Evolutionary conservation across 2,888 invertebrate species (phyloP), one percentile per base, ranked within the genome.

Genomic region (Heliconius charithonia): DNA sequence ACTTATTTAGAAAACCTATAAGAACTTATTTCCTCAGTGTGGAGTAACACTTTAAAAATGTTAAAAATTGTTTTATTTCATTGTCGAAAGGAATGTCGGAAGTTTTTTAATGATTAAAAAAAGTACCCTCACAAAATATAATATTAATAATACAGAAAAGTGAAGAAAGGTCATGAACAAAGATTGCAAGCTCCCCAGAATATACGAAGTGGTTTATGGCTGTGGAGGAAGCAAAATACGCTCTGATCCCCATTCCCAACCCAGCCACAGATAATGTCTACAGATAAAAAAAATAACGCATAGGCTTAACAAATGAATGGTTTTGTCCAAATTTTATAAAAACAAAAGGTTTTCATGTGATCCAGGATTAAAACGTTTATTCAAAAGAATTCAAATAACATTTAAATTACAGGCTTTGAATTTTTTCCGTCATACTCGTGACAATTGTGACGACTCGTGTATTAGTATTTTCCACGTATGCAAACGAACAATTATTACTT

Each of bases 371-470:
- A 66, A 66, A n/a, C 66, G 37, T 37, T 67, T 37, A 67, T 37
- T 32, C 32, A n/a, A 22, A 22, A 32, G 66, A 37, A 37, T 37
- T 66, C 66, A 66, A 22, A 37, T 66, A n/a, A 19, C 22, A 66
- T 66, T 66, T 66, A 66, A 66, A 66, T 66, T 37, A 66, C 66
- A 37, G 10, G 66, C 10, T 66, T 32, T 66, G 37, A 10, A 37
- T 66, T 66, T 66, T 27, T 63, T 32, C 22, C 22, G n/a, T 32
- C 32, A 29, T 67, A 67, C 37, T 67, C 66, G 66, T 67, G 66
- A 67, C 66, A 37, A n/a, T 37, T n/a, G 66, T 67, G 22, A 67
- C 65, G 7, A 65, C 22, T 37, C 37, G 66, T 37, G 66, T 67
- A 37, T 67, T 37, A 67, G 29, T 67, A 67, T 37, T 67, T 67